These are phyloP conservation scores for Caenorhabditis inopinata DNA, from an alignment of 1,140 invertebrate genomes.

Conservation along the genomic window DNA sequence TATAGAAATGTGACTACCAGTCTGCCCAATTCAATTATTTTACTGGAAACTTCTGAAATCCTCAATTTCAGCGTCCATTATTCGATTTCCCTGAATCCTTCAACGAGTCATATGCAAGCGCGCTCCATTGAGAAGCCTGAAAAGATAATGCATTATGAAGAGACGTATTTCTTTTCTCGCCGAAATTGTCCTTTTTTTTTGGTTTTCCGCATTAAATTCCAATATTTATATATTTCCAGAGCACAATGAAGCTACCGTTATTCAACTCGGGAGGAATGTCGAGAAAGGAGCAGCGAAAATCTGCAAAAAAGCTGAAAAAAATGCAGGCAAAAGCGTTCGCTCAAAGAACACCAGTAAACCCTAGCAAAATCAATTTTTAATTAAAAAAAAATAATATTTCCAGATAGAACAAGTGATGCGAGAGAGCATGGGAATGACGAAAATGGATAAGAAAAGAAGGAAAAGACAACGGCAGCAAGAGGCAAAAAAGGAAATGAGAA, in stretches of 20 bases:
- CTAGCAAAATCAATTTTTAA: background rate
- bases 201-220: too few species aligned
- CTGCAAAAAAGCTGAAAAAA: constrained; percentile 36
- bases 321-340: constrained; percentile 9
- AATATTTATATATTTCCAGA: too few species aligned
- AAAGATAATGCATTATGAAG: too few species aligned
- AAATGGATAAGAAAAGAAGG: background rate
- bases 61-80: too few species aligned
- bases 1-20: too few species aligned
- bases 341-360: constrained; percentile 14
- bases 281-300: constrained; percentile 34
- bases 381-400: background rate
- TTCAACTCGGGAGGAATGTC: constrained; percentile 2
- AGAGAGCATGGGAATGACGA: constrained; percentile 30
- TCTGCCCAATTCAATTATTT: too few species aligned
- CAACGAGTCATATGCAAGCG: too few species aligned
- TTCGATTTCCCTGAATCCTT: too few species aligned
- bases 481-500: background rate
- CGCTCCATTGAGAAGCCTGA: too few species aligned
- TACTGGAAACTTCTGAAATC: too few species aligned
- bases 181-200: too few species aligned
- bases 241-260: background rate
- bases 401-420: constrained; percentile 21
- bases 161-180: too few species aligned
- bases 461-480: background rate